Evolutionary conservation across 1,140 invertebrate species (phyloP).

Genomic region (Andricus grossulariae): DNA sequence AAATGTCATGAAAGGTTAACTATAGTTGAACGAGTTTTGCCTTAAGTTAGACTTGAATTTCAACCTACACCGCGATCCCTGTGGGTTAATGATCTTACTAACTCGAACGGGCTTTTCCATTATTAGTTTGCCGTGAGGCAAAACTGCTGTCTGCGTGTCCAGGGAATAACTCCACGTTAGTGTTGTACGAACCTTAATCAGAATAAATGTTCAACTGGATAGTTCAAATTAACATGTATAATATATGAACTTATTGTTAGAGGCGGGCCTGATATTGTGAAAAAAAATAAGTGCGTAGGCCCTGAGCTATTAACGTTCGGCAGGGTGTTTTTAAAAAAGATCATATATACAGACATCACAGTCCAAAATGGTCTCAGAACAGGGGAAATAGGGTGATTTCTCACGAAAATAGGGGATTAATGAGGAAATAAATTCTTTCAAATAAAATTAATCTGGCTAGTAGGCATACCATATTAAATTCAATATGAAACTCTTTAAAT

Average conservation of each 20-base stretch:
- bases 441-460: too few relatives aligned
- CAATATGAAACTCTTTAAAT: too few relatives aligned
- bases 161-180: constrained; percentile 33
- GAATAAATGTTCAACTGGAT: constrained; percentile 47
- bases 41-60: constrained; percentile 67
- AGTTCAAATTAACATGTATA: not conserved
- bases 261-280: not conserved
- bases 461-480: too few relatives aligned
- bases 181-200: constrained; percentile 41
- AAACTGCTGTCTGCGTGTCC: constrained; percentile 54
- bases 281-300: too few relatives aligned
- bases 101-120: constrained; percentile 70
- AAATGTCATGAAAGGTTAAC: constrained; percentile 70
- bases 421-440: too few relatives aligned
- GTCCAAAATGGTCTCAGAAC: too few relatives aligned
- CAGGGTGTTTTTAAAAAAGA: too few relatives aligned
- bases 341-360: too few relatives aligned
- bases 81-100: constrained; percentile 72
- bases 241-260: not conserved
- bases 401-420: too few relatives aligned
- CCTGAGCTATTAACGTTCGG: too few relatives aligned
- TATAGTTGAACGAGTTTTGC: constrained; percentile 67
- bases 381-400: too few relatives aligned
- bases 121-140: constrained; percentile 65
- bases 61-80: constrained; percentile 47